Percentiles rank a stretch among this genome's conserved stretches.
phyloP scores from a whole-genome alignment of 92 coral and sea anemone genomes.

The Actinostola sp. region DNA sequence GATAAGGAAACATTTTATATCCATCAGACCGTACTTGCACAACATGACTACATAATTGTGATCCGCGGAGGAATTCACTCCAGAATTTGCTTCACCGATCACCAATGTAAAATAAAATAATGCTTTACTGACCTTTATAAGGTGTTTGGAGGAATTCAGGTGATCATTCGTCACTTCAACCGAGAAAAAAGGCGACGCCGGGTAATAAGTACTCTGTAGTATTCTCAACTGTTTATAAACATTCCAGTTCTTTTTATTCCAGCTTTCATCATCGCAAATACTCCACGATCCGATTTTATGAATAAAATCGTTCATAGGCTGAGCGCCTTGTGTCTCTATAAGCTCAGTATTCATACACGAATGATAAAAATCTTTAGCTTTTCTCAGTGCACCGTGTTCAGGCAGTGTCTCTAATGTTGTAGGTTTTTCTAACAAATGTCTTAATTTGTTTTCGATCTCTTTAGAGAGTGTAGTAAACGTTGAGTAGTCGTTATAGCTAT shows the following conservation, averaged over 20 bases:
- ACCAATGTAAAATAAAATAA: too few relatives aligned
- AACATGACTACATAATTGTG: too few relatives aligned
- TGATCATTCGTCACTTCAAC: slow-evolving; percentile 99
- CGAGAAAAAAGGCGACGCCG: slow-evolving; percentile 97
- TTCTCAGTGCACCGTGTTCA: slow-evolving; percentile 69
- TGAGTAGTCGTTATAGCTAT: slow-evolving; percentile 91
- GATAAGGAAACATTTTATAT: too few relatives aligned
- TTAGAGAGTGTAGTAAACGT: slow-evolving; percentile 91
- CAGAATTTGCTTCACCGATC: too few relatives aligned
- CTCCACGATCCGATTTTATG: slow-evolving; percentile 93
- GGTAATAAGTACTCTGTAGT: slow-evolving; percentile 85
- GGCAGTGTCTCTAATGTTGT: slow-evolving; percentile 40
- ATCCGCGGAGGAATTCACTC: too few relatives aligned
- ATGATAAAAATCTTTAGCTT: slow-evolving; percentile 80
- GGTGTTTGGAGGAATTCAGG: slow-evolving; percentile 91
- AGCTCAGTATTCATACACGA: slow-evolving; percentile 83
- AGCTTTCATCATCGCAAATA: slow-evolving; percentile 73
- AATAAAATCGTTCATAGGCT: slow-evolving; percentile 78
- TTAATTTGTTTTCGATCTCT: slow-evolving; percentile 75
- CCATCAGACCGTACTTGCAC: too few relatives aligned
- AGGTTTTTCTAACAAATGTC: slow-evolving; percentile 60
- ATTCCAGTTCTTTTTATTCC: slow-evolving; percentile 86
- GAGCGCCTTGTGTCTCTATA: slow-evolving; percentile 83
- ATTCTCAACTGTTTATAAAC: slow-evolving; percentile 67
- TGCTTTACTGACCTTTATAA: slow-evolving; percentile 74